A percentile compares a stretch with the other conserved stretches of the same genome.
Conservation (phyloP, 1,140 invertebrate species). For the Philotrypesis tridentata region DNA sequence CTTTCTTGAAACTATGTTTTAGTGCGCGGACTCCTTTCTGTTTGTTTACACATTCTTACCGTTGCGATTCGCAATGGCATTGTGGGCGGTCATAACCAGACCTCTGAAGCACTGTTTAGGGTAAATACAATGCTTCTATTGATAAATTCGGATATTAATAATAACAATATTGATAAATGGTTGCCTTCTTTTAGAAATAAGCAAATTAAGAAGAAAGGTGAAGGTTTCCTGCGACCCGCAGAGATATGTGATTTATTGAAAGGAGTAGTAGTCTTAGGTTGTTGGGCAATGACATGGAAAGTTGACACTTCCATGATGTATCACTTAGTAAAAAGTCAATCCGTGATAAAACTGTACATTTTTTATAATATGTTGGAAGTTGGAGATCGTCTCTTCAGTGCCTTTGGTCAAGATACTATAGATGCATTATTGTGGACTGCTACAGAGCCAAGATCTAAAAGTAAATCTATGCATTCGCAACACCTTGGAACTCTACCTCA, state of each 20-base stretch:
- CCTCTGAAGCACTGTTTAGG: constrained; percentile 83
- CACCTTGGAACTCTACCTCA: constrained; percentile 92
- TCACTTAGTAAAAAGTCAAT: constrained; percentile 98
- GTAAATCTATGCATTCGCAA: constrained; percentile 77
- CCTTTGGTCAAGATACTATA: constrained; percentile 98
- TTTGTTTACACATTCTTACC: constrained; percentile 99
- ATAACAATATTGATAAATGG: neutral
- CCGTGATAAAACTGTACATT: constrained; percentile 99
- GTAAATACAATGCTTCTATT: constrained; percentile 68
- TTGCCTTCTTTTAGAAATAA: constrained; percentile 58
- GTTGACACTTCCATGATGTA: constrained; percentile 99
- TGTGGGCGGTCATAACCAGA: constrained; percentile 85
- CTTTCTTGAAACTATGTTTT: constrained; percentile 57
- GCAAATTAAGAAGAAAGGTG: constrained; percentile 58
- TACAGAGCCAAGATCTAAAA: constrained; percentile 88
- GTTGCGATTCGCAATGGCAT: constrained; percentile 89
- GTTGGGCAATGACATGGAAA: constrained; percentile 89
- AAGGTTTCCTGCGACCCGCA: constrained; percentile 84
- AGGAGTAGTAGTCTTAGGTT: constrained; percentile 89
- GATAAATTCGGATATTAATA: neutral
- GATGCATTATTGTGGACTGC: constrained; percentile 99
- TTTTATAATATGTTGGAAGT: constrained; percentile 99
- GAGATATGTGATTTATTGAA: constrained; percentile 98
- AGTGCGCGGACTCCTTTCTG: constrained; percentile 98
- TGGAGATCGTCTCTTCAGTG: constrained; percentile 94